phyloP scores from a whole-genome alignment of 2,888 invertebrate genomes.

The Kryphioiulus occultus region DNA sequence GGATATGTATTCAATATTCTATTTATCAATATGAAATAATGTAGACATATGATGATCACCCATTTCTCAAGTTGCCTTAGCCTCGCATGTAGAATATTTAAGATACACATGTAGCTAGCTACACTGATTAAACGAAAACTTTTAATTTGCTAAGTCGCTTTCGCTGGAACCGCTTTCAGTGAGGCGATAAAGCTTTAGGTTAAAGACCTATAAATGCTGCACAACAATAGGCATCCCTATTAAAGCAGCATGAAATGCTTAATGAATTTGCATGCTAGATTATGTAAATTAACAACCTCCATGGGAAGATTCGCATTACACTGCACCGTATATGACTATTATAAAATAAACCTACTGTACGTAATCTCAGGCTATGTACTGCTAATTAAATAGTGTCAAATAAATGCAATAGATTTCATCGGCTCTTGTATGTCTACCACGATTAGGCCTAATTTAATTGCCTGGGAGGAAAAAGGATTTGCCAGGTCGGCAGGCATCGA shows the following conservation, averaged over 20 bases:
- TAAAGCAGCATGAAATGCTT: constrained; percentile 43
- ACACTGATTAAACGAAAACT: background rate
- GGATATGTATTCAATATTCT: too few relatives aligned
- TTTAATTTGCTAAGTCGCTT: constrained; percentile 22
- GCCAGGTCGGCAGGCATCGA: background rate
- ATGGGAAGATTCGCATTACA: constrained; percentile 8
- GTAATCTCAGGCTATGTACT: constrained; percentile 7
- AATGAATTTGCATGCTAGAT: constrained; percentile 43
- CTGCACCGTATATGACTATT: constrained; percentile 17
- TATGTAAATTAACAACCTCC: constrained; percentile 45
- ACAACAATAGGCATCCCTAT: constrained; percentile 32
- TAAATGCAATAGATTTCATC: constrained; percentile 25
- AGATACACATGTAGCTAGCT: too few relatives aligned
- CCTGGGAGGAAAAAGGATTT: background rate
- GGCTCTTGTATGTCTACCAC: background rate
- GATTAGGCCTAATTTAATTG: constrained; percentile 11
- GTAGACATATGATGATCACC: background rate
- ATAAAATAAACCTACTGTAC: constrained; percentile 4
- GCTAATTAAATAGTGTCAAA: constrained; percentile 46
- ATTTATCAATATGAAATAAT: background rate
- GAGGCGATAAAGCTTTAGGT: constrained; percentile 9
- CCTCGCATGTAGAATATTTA: too few relatives aligned
- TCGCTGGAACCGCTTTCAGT: background rate
- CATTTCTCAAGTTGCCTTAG: background rate
- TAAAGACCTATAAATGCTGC: constrained; percentile 27